phyloP scores from a whole-genome alignment of 1,140 invertebrate species.

The Aphelenchoides besseyi region DNA sequence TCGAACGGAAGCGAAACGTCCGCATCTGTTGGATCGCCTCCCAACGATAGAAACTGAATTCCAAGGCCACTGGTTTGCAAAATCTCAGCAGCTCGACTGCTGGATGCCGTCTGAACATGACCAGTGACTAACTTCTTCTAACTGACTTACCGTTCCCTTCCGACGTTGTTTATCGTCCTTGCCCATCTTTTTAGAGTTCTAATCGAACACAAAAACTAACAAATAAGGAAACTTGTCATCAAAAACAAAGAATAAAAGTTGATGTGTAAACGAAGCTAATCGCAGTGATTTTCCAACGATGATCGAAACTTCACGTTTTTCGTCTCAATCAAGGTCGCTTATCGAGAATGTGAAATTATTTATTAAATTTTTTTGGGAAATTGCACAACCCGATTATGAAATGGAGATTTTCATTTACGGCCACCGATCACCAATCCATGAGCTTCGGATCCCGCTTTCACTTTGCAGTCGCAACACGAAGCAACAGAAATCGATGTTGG shows the following conservation, averaged over 20 bases:
- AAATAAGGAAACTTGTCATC: too few species aligned
- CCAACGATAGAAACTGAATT: conserved; percentile 19
- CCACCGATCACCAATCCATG: conserved; percentile 34
- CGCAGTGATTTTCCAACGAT: too few species aligned
- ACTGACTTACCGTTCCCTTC: conserved; percentile 11
- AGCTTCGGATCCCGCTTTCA: conserved; percentile 45
- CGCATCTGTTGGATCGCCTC: conserved; percentile 8
- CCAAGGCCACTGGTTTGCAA: conserved; percentile 18
- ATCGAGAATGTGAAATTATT: too few species aligned
- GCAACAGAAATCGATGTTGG: conserved; percentile 44
- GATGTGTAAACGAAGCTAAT: too few species aligned
- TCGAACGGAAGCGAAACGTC: not conserved
- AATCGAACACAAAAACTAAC: not conserved
- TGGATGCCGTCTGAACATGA: conserved; percentile 21
- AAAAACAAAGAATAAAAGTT: too few species aligned
- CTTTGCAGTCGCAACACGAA: conserved; percentile 46
- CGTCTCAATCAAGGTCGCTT: too few species aligned
- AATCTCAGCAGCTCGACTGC: conserved; percentile 23
- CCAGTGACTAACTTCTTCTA: not conserved
- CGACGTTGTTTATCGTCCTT: conserved; percentile 15
- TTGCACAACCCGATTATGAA: not conserved
- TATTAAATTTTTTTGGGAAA: too few species aligned
- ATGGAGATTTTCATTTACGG: not conserved
- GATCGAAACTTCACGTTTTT: too few species aligned
- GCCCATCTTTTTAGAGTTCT: not conserved